Evolutionary conservation across 2,888 invertebrate species (phyloP).

Genomic region (Cantharis flavilabris): DNA sequence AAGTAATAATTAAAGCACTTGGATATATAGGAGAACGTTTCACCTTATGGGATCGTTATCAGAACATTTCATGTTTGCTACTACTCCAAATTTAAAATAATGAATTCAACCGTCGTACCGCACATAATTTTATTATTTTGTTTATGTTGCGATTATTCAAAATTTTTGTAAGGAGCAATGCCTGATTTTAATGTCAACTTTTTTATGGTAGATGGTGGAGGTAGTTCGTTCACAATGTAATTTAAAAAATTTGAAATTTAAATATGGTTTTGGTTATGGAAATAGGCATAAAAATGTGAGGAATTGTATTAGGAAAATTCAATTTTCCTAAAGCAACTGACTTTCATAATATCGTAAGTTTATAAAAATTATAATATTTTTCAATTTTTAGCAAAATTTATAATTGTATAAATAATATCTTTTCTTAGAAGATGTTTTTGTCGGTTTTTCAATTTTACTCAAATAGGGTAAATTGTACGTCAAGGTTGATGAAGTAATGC

Average conservation of each 20-base stretch:
- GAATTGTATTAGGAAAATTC: not conserved
- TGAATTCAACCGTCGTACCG: not conserved
- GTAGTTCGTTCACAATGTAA: not conserved
- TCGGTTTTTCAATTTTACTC: not conserved
- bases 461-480: constrained; percentile 21
- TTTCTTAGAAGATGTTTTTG: not conserved
- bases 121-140: not conserved
- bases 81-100: not conserved
- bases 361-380: not conserved
- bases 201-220: not conserved
- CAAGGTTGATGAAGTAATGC: constrained; percentile 34
- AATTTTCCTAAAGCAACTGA: not conserved
- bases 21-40: constrained; percentile 1
- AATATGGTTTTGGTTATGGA: not conserved
- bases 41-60: constrained; percentile 10
- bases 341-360: not conserved
- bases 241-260: not conserved
- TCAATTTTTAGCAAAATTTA: not conserved
- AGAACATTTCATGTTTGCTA: not conserved
- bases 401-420: not conserved
- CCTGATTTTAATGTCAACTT: not conserved
- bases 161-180: not conserved
- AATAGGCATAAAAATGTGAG: not conserved
- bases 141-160: not conserved
- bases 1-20: constrained; percentile 11